Evolutionary conservation across 2,888 invertebrate genomes (phyloP).

Genomic region (Chrysolina haemoptera): DNA sequence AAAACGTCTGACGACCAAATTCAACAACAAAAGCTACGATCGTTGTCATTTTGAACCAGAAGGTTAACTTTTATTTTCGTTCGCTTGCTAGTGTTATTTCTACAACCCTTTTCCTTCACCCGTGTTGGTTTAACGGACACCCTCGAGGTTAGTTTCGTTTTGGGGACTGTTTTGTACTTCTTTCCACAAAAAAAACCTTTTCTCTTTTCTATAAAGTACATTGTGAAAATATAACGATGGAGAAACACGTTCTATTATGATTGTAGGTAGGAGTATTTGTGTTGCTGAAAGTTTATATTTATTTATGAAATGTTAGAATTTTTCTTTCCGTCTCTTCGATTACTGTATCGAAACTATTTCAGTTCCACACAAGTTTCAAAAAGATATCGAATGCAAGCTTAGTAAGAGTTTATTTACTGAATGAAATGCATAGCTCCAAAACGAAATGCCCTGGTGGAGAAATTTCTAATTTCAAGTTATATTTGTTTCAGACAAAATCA

Average conservation of each 20-base stretch:
- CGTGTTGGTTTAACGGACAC: slow-evolving; percentile 59
- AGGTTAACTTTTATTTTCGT: slow-evolving; percentile 60
- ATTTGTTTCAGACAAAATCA: no score
- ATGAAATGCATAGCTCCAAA: neutral
- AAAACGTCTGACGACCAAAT: slow-evolving; percentile 41
- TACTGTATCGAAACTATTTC: slow-evolving; percentile 21
- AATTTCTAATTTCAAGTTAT: no score
- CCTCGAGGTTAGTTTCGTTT: slow-evolving; percentile 54
- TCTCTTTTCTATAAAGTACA: slow-evolving; percentile 34
- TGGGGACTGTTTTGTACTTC: slow-evolving; percentile 51
- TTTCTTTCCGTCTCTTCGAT: slow-evolving; percentile 3
- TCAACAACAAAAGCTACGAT: slow-evolving; percentile 42
- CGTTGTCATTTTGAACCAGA: slow-evolving; percentile 51
- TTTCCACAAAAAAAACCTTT: slow-evolving; percentile 40
- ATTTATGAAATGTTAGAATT: slow-evolving; percentile 23
- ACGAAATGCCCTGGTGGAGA: neutral
- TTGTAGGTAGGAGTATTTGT: slow-evolving; percentile 23
- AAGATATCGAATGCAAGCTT: slow-evolving; percentile 15
- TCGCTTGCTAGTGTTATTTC: slow-evolving; percentile 59
- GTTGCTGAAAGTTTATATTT: slow-evolving; percentile 19
- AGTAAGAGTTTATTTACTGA: neutral
- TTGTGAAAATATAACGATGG: slow-evolving; percentile 14
- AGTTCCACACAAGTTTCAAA: slow-evolving; percentile 15
- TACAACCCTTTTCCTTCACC: slow-evolving; percentile 57
- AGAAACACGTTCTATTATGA: slow-evolving; percentile 21